Base-by-base conservation (phyloP, 1,140 invertebrate genomes). In the Drosophila ironensis region DNA sequence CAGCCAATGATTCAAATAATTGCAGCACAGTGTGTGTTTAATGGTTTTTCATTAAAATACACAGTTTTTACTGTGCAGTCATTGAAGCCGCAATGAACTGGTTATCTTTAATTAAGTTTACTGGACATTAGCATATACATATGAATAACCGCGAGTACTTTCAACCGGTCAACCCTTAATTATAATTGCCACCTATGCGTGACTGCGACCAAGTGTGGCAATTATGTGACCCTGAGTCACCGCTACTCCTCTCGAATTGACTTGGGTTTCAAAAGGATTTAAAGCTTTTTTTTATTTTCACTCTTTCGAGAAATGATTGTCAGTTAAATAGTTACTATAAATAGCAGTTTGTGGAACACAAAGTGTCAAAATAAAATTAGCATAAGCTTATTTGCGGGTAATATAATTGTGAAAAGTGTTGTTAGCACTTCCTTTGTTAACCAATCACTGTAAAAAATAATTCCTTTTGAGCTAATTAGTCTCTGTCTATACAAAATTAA, bases 111-210 rank as follows among this genome's bases (percentile, higher is more conserved):
- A 60, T 57, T 35, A 25, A 4, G 51, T 57, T 59, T 24, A 11
- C 40, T 46, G 59, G 40, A 38, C 54, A 24, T 45, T 27, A n/a
- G 9, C 53, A n/a, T 41, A 19, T 9, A 5, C 20, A 7, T 42
- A 19, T 19, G 5, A n/a, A n/a, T n/a, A n/a, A n/a, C n/a, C 25
- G 16, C 20, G 12, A 11, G 20, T 38, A 27, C 30, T 33, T 27
- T 16, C 19, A 24, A 12, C 12, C 19, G 17, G 24, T 14, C 14
- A 46, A 48, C 56, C 57, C 30, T 48, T 28, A 48, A 64, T 64
- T 64, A 64, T 19, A 63, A 16, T 24, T 60, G 6, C 17, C 44
- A 24, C 3, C 60, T 63, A 63, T 48, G 60, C 60, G 60, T 64
- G 42, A 63, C 57, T 40, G 57, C n/a, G 25, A 14, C 24, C 24